Percentiles rank a stretch among this genome's conserved stretches.
Evolutionary conservation across 37 sponge, comb jelly and placozoan genomes (phyloP).

Genomic region (Corticium candelabrum): DNA sequence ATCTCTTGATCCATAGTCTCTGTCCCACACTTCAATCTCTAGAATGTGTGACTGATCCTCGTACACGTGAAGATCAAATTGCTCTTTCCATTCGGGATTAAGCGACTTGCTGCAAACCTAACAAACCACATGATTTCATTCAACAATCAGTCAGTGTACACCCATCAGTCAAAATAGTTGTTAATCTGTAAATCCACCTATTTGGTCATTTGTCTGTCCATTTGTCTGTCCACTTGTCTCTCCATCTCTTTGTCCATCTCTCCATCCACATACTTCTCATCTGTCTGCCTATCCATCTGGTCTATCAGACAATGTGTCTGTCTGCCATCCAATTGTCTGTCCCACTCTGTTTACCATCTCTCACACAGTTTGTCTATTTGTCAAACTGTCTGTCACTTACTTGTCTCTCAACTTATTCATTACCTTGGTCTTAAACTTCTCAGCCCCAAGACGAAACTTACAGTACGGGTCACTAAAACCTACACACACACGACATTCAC

Average conservation of each 20-base stretch:
- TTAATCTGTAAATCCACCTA: too few relatives aligned
- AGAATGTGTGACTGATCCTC: conserved; percentile 48
- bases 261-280: too few relatives aligned
- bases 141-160: neutral
- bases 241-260: too few relatives aligned
- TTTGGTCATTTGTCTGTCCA: too few relatives aligned
- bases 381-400: too few relatives aligned
- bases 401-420: too few relatives aligned
- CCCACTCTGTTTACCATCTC: too few relatives aligned
- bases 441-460: conserved; percentile 71
- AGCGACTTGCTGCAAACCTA: conserved; percentile 45
- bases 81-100: conserved; percentile 84
- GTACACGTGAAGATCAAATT: conserved; percentile 70
- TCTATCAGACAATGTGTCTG: too few relatives aligned
- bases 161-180: neutral
- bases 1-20: conserved; percentile 59
- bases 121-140: conserved; percentile 2
- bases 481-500: too few relatives aligned
- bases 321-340: too few relatives aligned
- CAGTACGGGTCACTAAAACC: conserved; percentile 78
- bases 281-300: too few relatives aligned
- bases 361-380: too few relatives aligned
- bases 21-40: conserved; percentile 77
- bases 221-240: neutral
- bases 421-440: conserved; percentile 79